Base-by-base conservation (phyloP, 2,113 vertebrate species). In the Nerophis lumbriciformis region DNA sequence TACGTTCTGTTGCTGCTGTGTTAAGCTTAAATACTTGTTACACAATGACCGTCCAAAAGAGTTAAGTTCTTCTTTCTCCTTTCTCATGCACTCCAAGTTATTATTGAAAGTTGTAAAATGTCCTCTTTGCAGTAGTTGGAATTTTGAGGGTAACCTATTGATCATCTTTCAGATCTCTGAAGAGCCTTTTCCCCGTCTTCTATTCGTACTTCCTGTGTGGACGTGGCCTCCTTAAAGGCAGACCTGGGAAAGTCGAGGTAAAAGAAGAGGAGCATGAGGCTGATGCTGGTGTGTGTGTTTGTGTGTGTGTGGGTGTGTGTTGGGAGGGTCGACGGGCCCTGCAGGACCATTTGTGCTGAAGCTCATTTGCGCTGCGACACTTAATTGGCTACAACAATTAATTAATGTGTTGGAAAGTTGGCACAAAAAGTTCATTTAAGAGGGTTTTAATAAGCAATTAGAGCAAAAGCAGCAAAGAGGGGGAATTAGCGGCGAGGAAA, bases 361-460 rank as follows among this genome's bases (percentile, higher is more conserved):
- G 93, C 94, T 98, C 94, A 95, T 98, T 95, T 95, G 94, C 93
- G 91, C 94, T 93, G 92, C 91, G 94, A 90, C 94, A 98, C 93
- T 95, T 97, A 96, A 98, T 97, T 97, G 95, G 94, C 95, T 96
- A 94, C 95, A 95, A 95, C 94, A 96, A 97, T 98, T 98, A 98
- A 98, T 97, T 97, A 97, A 97, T 97, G 94, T 97, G 94, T 98
- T 95, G 93, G 93, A 97, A 95, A 96, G 94, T 95, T 95, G 94
- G 94, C 94, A 95, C 94, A 92, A 91, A 91, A 91, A 91, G 89
- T 91, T 91, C 85, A 91, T 91, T 91, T 91, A 91, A 91, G 89
- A 88, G 90, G 89, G 89, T 91, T 91, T 90, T 91, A 90, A 91
- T 91, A 90, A 90, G 85, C 87, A 88, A 88, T 88, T 88, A 88